phyloP scores from a whole-genome alignment of 2,888 invertebrate species.

The Rotaria macrura region DNA sequence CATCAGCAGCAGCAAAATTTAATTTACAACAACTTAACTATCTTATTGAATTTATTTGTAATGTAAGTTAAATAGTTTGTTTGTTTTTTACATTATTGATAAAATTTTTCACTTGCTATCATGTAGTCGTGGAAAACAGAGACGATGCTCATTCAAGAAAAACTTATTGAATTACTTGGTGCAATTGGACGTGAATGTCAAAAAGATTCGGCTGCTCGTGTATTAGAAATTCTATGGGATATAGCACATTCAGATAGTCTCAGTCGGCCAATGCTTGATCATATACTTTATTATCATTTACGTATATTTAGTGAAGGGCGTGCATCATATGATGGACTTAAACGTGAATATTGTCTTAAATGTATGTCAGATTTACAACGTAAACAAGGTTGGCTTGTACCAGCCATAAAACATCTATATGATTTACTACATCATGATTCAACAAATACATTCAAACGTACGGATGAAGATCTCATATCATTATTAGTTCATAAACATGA shows the following conservation, averaged over 20 bases:
- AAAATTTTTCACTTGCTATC: neutral
- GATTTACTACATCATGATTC: conserved; percentile 25
- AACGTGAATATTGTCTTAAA: conserved; percentile 50
- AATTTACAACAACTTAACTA: conserved; percentile 50
- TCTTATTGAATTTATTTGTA: conserved; percentile 50
- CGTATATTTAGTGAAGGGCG: conserved; percentile 50
- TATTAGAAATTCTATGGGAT: conserved; percentile 52
- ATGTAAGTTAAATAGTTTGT: conserved; percentile 39
- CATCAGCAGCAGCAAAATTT: conserved; percentile 52
- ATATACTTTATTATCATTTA: conserved; percentile 51
- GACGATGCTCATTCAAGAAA: conserved; percentile 50
- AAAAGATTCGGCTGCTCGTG: neutral
- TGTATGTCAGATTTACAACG: conserved; percentile 53
- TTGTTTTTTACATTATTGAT: neutral
- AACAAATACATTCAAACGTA: conserved; percentile 17
- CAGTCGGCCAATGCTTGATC: conserved; percentile 49
- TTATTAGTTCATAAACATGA: neutral
- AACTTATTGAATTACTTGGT: conserved; percentile 51
- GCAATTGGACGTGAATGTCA: conserved; percentile 50
- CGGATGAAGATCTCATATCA: neutral
- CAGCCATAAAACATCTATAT: conserved; percentile 15
- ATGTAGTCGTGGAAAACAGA: conserved; percentile 49
- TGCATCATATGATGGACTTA: conserved; percentile 50
- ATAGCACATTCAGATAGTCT: conserved; percentile 51
- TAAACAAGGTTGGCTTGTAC: conserved; percentile 10